Conservation (phyloP, 2,888 invertebrate genomes). For the Cantharis nigra region DNA sequence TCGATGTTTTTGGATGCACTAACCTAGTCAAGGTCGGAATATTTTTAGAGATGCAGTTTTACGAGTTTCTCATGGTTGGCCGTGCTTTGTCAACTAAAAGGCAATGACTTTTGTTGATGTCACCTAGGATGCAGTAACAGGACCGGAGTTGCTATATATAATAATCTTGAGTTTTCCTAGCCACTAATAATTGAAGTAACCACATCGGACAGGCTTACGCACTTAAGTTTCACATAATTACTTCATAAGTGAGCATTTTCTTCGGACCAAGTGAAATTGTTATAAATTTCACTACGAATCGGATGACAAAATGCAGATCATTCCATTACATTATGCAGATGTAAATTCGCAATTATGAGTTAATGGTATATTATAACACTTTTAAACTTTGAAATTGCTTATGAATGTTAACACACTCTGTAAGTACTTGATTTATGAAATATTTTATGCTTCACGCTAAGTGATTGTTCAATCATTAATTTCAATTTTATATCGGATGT, state of each 20-base stretch:
- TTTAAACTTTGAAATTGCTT: neutral
- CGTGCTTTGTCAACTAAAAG: slow-evolving; percentile 26
- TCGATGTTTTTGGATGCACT: slow-evolving; percentile 31
- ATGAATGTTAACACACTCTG: neutral
- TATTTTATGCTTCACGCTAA: neutral
- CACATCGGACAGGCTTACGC: neutral
- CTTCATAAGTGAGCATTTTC: neutral
- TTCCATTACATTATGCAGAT: neutral
- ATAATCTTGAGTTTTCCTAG: neutral
- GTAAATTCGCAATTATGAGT: neutral
- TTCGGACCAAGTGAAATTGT: neutral
- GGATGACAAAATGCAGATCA: neutral
- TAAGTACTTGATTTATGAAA: neutral
- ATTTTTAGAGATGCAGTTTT: slow-evolving; percentile 35
- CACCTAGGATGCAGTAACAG: slow-evolving; percentile 25
- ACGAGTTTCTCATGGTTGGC: slow-evolving; percentile 32
- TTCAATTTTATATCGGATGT: neutral
- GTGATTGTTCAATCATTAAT: neutral
- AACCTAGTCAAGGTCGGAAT: slow-evolving; percentile 32
- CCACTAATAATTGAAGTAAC: neutral
- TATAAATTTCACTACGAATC: neutral
- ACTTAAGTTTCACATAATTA: neutral
- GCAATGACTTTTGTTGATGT: slow-evolving; percentile 25
- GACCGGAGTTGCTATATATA: slow-evolving; percentile 10
- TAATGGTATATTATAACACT: neutral